A percentile compares a stretch with the other conserved stretches of the same genome.
Evolutionary conservation across 1,140 invertebrate species (phyloP).

Genomic region (Helicoverpa zea): DNA sequence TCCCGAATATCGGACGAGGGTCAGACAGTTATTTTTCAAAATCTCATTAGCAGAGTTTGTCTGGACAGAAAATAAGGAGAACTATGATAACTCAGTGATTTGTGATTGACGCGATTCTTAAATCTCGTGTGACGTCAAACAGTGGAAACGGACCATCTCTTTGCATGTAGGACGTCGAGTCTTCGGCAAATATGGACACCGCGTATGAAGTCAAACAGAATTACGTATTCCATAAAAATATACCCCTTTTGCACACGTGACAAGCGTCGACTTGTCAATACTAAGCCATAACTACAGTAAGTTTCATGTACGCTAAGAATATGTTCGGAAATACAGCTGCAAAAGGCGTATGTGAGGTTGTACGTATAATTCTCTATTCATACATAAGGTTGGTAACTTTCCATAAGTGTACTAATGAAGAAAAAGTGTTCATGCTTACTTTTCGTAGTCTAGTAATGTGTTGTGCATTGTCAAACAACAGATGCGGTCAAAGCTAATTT

Average conservation of each 20-base stretch:
- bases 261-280: slow-evolving; percentile 61
- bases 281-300: slow-evolving; percentile 36
- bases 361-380: neutral
- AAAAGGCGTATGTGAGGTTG: neutral
- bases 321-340: slow-evolving; percentile 14
- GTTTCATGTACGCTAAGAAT: slow-evolving; percentile 27
- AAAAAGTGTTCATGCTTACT: too few species aligned
- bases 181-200: slow-evolving; percentile 86
- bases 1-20: too few species aligned
- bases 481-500: too few species aligned
- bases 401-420: too few species aligned
- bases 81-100: too few species aligned
- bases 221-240: slow-evolving; percentile 87
- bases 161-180: slow-evolving; percentile 84
- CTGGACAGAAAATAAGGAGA: too few species aligned
- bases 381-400: too few species aligned
- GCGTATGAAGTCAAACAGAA: slow-evolving; percentile 86
- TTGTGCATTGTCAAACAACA: too few species aligned
- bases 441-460: too few species aligned
- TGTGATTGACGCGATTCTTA: neutral
- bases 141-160: slow-evolving; percentile 70
- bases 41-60: too few species aligned
- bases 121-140: slow-evolving; percentile 29
- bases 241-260: slow-evolving; percentile 82
- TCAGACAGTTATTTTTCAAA: too few species aligned